Conservation (phyloP, 2,888 invertebrate genomes). For the Tetropium fuscum region DNA sequence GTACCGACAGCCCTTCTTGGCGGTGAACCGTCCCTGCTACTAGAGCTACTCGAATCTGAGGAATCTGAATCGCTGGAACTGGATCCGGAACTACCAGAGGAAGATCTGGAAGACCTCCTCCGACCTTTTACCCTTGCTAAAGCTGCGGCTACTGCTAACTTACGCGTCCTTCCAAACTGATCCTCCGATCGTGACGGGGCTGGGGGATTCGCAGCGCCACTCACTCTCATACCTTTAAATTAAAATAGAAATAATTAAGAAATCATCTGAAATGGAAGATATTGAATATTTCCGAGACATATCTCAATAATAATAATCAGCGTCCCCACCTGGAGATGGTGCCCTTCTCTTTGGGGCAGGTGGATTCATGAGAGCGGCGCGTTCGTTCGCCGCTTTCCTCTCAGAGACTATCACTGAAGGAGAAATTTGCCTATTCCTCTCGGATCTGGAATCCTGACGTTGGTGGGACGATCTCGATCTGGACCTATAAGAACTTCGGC, state of each 20-base stretch:
- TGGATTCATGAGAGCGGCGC: slow-evolving; percentile 81
- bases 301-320: background rate
- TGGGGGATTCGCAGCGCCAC: slow-evolving; percentile 72
- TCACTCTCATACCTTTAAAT: slow-evolving; percentile 65
- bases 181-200: slow-evolving; percentile 66
- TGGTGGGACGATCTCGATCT: slow-evolving; percentile 68
- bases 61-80: slow-evolving; percentile 72
- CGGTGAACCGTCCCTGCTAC: slow-evolving; percentile 67
- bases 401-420: slow-evolving; percentile 76
- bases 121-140: slow-evolving; percentile 62
- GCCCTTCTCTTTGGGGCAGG: slow-evolving; percentile 74
- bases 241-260: background rate
- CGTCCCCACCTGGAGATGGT: slow-evolving; percentile 66
- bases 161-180: slow-evolving; percentile 60
- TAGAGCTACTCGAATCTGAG: slow-evolving; percentile 69
- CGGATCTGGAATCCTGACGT: slow-evolving; percentile 65
- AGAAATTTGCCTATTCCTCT: slow-evolving; percentile 65
- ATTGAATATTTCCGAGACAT: background rate
- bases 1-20: slow-evolving; percentile 58
- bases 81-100: slow-evolving; percentile 69
- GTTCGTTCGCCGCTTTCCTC: slow-evolving; percentile 73
- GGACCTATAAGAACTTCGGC: slow-evolving; percentile 61
- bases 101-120: slow-evolving; percentile 66
- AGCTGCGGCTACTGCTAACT: slow-evolving; percentile 63
- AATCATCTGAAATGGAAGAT: background rate